Percentiles rank a stretch among this genome's conserved stretches.
These are phyloP conservation scores for Drosophila greeni DNA, from an alignment of 2,888 invertebrate species.

Conservation along the genomic window DNA sequence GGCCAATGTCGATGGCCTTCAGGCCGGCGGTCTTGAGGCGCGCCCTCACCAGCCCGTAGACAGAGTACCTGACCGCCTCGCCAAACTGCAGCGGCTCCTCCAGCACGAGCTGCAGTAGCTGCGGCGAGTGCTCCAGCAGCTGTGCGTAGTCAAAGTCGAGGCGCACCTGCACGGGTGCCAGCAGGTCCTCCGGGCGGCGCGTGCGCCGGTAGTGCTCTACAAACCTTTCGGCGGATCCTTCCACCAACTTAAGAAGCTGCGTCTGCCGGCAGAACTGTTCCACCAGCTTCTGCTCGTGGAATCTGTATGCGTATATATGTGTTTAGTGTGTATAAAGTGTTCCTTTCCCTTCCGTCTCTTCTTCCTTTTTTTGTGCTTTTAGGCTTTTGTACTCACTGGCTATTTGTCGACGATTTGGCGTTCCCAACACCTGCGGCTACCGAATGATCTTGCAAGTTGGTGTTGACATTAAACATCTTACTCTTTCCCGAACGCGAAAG, in stretches of 20 bases:
- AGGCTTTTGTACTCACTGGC: constrained; percentile 7
- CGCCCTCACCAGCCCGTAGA: constrained; percentile 63
- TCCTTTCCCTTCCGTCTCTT: background rate
- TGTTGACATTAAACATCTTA: constrained; percentile 10
- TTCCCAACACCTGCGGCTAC: background rate
- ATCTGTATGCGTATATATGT: constrained; percentile 51
- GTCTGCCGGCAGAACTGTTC: constrained; percentile 63
- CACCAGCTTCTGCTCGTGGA: constrained; percentile 70
- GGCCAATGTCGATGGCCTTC: constrained; percentile 58
- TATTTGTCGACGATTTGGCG: background rate
- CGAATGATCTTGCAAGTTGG: background rate
- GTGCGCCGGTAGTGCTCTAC: constrained; percentile 53
- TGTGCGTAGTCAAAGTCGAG: constrained; percentile 67
- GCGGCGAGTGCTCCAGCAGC: constrained; percentile 44
- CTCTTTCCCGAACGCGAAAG: background rate
- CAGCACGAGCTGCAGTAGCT: constrained; percentile 61
- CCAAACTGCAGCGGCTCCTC: constrained; percentile 73
- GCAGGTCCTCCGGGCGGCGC: constrained; percentile 65
- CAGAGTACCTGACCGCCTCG: constrained; percentile 69
- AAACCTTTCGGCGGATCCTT: constrained; percentile 58
- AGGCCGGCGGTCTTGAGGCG: constrained; percentile 31
- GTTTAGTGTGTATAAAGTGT: background rate
- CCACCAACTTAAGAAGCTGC: constrained; percentile 63
- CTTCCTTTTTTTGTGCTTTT: background rate
- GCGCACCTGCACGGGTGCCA: constrained; percentile 66